These are phyloP conservation scores for Erethizon dorsatum DNA, from an alignment of 2,797 vertebrate species.

Conservation along the genomic window DNA sequence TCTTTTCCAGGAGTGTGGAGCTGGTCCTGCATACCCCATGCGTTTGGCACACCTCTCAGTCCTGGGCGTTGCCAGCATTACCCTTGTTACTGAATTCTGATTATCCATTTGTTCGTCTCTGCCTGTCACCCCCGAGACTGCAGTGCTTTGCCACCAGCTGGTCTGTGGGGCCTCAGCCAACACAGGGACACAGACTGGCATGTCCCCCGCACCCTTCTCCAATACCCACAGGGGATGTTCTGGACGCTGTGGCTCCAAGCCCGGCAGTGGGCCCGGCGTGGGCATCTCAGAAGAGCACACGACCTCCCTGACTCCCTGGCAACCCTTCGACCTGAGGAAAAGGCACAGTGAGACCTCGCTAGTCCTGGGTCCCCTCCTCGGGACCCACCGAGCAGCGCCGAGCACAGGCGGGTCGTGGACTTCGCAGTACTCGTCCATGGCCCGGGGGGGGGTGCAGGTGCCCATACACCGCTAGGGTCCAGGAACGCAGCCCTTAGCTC, in stretches of 20 bases:
- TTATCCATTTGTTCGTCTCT: not conserved
- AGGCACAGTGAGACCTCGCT: not conserved
- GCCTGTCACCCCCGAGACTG: conserved; percentile 15
- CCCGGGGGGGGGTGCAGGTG: no score
- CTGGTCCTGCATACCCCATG: not conserved
- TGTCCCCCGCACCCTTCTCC: not conserved
- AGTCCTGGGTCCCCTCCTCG: fast-evolving
- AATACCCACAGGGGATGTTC: not conserved
- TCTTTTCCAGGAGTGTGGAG: conserved; percentile 10
- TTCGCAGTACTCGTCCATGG: not conserved
- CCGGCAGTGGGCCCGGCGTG: no score
- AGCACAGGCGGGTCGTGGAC: not conserved
- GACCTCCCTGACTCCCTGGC: not conserved
- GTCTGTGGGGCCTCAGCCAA: not conserved
- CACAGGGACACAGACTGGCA: not conserved
- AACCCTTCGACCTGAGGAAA: not conserved
- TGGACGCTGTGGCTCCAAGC: not conserved
- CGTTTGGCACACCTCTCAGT: not conserved
- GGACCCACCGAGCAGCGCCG: not conserved
- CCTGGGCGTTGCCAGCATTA: not conserved
- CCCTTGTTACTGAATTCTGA: not conserved
- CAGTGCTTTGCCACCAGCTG: not conserved
- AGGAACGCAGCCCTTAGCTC: not conserved
- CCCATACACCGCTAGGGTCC: not conserved
- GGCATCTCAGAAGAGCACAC: not conserved